phyloP scores from a whole-genome alignment of 1,140 invertebrate genomes.

The Agrypnia vestita region DNA sequence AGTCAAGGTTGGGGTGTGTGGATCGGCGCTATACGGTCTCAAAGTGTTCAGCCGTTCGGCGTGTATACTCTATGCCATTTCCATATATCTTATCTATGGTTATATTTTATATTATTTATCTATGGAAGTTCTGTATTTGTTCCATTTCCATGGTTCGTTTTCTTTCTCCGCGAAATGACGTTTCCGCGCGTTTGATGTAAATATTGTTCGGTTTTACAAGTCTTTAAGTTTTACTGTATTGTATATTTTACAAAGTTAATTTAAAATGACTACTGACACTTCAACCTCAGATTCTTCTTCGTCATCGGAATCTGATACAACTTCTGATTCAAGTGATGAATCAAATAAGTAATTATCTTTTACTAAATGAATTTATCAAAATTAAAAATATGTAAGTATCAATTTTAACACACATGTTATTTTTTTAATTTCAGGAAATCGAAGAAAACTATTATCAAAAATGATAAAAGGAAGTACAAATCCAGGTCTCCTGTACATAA shows the following conservation, averaged over 20 bases:
- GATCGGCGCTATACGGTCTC: too few relatives aligned
- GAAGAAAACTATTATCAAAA: background rate
- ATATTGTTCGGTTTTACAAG: too few relatives aligned
- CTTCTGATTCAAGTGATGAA: constrained; percentile 16
- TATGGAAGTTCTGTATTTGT: too few relatives aligned
- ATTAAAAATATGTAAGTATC: background rate
- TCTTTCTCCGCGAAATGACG: too few relatives aligned
- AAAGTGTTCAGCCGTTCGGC: too few relatives aligned
- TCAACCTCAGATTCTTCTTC: constrained; percentile 7
- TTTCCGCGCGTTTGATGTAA: too few relatives aligned
- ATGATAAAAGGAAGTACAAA: background rate
- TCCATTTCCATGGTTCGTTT: too few relatives aligned
- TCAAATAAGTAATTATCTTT: constrained; percentile 18
- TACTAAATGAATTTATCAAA: background rate
- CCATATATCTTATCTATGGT: too few relatives aligned
- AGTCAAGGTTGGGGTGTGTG: too few relatives aligned
- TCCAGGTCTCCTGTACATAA: background rate
- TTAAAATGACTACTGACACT: constrained; percentile 12
- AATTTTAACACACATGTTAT: background rate
- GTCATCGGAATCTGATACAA: constrained; percentile 3
- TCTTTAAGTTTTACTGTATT: background rate
- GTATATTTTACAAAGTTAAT: background rate
- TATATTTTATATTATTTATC: too few relatives aligned
- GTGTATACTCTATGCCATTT: too few relatives aligned
- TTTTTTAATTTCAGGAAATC: constrained; percentile 6